Base-by-base conservation (phyloP, 2,113 vertebrate species). In the Neolamprologus variostigma region DNA sequence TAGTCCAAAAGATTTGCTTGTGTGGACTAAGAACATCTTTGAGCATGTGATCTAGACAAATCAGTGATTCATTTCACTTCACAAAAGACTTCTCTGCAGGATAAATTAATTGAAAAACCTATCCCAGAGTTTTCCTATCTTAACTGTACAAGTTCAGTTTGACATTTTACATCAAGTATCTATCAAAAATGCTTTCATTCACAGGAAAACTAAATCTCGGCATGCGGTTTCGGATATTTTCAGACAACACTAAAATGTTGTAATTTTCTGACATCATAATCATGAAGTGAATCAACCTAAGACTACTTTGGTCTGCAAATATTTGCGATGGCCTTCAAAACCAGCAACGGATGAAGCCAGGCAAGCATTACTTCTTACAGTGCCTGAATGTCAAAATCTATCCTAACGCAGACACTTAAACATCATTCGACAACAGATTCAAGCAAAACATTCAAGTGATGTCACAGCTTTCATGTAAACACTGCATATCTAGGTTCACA, bases 401-500 rank as follows among this genome's bases (percentile, higher is more conserved):
- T 50, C 23, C 5, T 55, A 26, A 89, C 47, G 23, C 9, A 61
- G 26, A 91, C 82, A 55, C 35, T 84, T 11, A 17, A 35, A 45
- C 73, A 86, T 7, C 59, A 84, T 51, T 78, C 2, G 8, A 84
- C 21, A 57, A 51, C 23, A 84, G 28, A 89, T 80, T 86, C 45
- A 79, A 84, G 51, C 53, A 83, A 91, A 78, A 91, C 53, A 84
- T 81, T 86, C 80, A 87, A 87, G 35, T 73, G 76, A 89, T 89
- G 57, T 47, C n/a, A 68, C 26, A 31, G 57, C 37, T 89, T 63
- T 87, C 45, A 81, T 85, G 84, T 63, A 73, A 71, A 89, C 51
- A 85, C 86, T 93, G 83, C 87, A 87, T 83, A 86, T 90, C 85
- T 85, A 84, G 47, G 73, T 83, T 90, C 31, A 87, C 79, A 82